Base-by-base conservation (phyloP, 2,797 vertebrate species). In the Acanthiza pusilla region DNA sequence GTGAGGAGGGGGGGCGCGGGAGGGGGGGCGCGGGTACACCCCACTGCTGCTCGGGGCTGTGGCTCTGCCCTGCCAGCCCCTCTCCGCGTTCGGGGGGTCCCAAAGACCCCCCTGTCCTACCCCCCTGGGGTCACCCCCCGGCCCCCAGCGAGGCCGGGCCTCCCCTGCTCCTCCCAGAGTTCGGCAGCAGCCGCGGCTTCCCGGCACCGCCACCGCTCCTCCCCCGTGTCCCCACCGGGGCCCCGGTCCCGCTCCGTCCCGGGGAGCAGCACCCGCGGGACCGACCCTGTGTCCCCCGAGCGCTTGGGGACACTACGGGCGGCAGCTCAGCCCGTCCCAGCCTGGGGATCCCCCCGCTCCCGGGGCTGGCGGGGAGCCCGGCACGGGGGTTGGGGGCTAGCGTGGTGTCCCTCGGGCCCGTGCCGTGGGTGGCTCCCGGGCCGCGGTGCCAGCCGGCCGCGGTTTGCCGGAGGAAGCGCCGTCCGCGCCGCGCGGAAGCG, bases 291-390 rank as follows among this genome's bases (percentile, higher is more conserved):
- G 13, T 47, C 27, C 43, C 7, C 0, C 67, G 18, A 53, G 43
- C 4, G 0, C 40, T 8, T 3, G 53, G 68, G 77, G 67, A 25
- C 4, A 1, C 38, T 3, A 8, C 40, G 1, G 14, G 10, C 1
- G 12, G 40, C 68, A 8, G 50, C n/a, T 32, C 10, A 10, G 14
- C 67, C 7, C 16, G 14, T 40, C 27, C 34, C 34, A 9, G 68
- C 55, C 38, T 13, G 10, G 14, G 58, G 16, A 34, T 54, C 6
- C 1, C 47, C 27, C 14, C 1, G 6, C 9, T n/a, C n/a, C 40
- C 7, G 10, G 70, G n/a, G 40, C 38, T 63, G 63, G 45, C 2
- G 2, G 18, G 43, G 45, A 36, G 25, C 62, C 73, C 3, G 7
- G 36, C 21, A 3, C 1, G 13, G 57, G 40, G 6, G 50, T 20